These are phyloP conservation scores for Lycaon pictus DNA, from an alignment of 2,113 vertebrate species.

Conservation along the genomic window DNA sequence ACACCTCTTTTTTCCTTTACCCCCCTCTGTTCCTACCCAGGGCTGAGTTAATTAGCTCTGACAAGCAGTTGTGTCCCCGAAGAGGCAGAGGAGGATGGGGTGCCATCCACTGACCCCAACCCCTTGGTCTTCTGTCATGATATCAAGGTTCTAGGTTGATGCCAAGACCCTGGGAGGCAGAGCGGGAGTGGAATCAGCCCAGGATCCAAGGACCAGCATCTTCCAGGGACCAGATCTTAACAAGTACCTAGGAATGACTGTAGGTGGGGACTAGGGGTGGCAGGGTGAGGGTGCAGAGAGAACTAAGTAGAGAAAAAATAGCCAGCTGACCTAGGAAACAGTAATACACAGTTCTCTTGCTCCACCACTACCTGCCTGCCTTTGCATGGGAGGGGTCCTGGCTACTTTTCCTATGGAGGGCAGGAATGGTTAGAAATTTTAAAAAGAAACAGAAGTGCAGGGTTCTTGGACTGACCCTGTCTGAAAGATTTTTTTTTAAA, in stretches of 20 bases:
- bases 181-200: not conserved
- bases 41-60: slow-evolving; percentile 59
- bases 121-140: slow-evolving; percentile 43
- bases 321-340: not conserved
- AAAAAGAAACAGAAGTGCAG: not conserved
- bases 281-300: not conserved
- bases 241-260: not conserved
- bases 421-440: not conserved
- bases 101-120: slow-evolving; percentile 45
- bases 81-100: slow-evolving; percentile 28
- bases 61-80: slow-evolving; percentile 47
- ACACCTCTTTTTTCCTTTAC: not conserved
- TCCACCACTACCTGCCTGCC: not conserved
- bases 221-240: not conserved
- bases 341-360: not conserved
- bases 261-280: not conserved
- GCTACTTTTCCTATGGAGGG: not conserved
- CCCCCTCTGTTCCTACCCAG: not conserved
- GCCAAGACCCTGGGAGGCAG: not conserved
- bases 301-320: not conserved
- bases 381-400: not conserved
- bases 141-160: not conserved
- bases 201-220: rapidly evolving
- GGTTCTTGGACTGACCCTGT: not conserved
- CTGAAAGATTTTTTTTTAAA: not conserved